Evolutionary conservation across 1,140 invertebrate species (phyloP).

Genomic region (Cydia splendana): DNA sequence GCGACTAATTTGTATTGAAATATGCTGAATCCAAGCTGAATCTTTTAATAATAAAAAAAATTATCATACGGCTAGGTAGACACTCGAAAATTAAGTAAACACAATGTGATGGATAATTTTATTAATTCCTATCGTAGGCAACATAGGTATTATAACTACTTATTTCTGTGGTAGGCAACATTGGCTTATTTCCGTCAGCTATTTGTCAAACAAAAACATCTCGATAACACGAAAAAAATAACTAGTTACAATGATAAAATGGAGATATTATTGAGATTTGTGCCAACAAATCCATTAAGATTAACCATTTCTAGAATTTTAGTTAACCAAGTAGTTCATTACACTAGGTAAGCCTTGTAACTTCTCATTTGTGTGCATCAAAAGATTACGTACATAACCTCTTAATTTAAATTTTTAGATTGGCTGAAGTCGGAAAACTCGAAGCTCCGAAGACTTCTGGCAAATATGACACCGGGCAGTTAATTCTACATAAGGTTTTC

Average conservation of each 20-base stretch:
- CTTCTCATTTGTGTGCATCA: constrained; percentile 38
- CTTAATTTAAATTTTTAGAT: constrained; percentile 63
- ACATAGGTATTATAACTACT: too few species aligned
- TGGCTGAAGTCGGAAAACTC: constrained; percentile 82
- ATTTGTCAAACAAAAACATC: constrained; percentile 63
- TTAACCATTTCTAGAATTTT: constrained; percentile 67
- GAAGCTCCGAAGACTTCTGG: constrained; percentile 91
- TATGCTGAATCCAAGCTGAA: too few species aligned
- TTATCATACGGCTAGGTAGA: too few species aligned
- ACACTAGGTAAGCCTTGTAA: constrained; percentile 59
- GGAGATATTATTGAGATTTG: constrained; percentile 74
- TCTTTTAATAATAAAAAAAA: too few species aligned
- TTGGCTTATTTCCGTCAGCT: constrained; percentile 40
- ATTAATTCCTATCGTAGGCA: neutral
- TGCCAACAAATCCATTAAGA: constrained; percentile 64
- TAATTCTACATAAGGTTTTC: constrained; percentile 97
- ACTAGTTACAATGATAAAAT: constrained; percentile 74
- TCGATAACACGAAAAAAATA: constrained; percentile 58
- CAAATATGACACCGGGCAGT: constrained; percentile 96
- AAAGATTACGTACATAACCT: constrained; percentile 63
- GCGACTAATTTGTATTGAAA: too few species aligned
- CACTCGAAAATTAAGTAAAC: too few species aligned
- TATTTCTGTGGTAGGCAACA: neutral
- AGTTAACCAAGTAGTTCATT: constrained; percentile 69
- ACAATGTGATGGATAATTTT: too few species aligned